phyloP scores from a whole-genome alignment of 2,888 invertebrate species.

The Slavum lentiscoides region DNA sequence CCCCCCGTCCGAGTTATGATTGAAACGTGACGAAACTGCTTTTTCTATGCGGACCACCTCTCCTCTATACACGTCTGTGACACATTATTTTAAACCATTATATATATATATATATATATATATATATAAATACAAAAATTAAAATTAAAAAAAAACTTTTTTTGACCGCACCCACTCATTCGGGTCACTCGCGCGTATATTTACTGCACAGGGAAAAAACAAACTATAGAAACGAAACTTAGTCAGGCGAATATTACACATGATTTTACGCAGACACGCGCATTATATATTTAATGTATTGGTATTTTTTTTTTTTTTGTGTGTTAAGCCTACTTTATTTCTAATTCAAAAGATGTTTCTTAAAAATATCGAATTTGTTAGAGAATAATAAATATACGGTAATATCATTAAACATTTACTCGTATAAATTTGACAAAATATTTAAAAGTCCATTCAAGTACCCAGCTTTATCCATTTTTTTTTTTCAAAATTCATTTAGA shows the following conservation, averaged over 20 bases:
- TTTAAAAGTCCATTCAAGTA: too few relatives aligned
- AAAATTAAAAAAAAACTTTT: slow-evolving; percentile 27
- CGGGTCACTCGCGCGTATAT: slow-evolving; percentile 28
- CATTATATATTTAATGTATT: background rate
- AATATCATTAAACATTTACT: background rate
- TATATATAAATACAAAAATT: too few relatives aligned
- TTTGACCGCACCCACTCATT: slow-evolving; percentile 44
- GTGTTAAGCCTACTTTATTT: background rate
- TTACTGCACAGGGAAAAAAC: background rate
- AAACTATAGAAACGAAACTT: slow-evolving; percentile 23
- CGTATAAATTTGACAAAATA: too few relatives aligned
- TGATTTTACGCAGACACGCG: slow-evolving; percentile 12
- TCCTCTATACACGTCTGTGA: slow-evolving; percentile 34
- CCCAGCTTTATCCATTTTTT: too few relatives aligned
- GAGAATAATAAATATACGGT: too few relatives aligned
- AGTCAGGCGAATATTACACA: slow-evolving; percentile 42
- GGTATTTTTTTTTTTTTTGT: background rate
- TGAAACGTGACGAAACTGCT: slow-evolving; percentile 52
- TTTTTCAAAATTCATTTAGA: too few relatives aligned
- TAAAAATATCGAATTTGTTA: background rate
- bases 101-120: too few relatives aligned
- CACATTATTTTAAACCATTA: slow-evolving; percentile 39
- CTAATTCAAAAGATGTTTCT: background rate
- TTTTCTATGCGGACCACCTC: slow-evolving; percentile 36
- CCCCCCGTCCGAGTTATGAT: slow-evolving; percentile 33